A percentile compares a stretch with the other conserved stretches of the same genome.
These are phyloP conservation scores for Metaphire vulgaris DNA, from an alignment of 1,140 invertebrate genomes.

Conservation along the genomic window DNA sequence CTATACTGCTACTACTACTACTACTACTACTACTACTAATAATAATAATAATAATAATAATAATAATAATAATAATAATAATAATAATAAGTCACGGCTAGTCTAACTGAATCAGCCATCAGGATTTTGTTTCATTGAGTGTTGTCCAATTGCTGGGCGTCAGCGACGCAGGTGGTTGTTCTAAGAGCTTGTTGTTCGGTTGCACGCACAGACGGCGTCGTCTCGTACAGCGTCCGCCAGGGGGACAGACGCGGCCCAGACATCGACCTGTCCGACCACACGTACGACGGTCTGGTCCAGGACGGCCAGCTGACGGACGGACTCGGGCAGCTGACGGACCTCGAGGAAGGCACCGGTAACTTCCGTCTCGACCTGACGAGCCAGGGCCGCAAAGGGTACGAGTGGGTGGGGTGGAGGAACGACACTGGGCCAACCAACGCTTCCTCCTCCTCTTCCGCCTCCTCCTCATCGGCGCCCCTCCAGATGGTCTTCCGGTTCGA, in stretches of 20 bases:
- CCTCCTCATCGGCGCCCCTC: slow-evolving; percentile 33
- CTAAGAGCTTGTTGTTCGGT: too few relatives aligned
- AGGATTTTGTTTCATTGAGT: too few relatives aligned
- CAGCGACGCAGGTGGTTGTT: too few relatives aligned
- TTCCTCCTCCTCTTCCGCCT: too few relatives aligned
- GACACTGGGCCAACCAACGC: slow-evolving; percentile 70
- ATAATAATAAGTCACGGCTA: too few relatives aligned
- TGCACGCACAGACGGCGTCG: slow-evolving; percentile 68
- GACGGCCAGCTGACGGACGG: slow-evolving; percentile 60
- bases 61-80: too few relatives aligned
- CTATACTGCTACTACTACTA: too few relatives aligned
- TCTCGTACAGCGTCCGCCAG: slow-evolving; percentile 75
- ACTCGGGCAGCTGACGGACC: slow-evolving; percentile 81
- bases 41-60: too few relatives aligned
- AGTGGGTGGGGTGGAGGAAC: slow-evolving; percentile 74
- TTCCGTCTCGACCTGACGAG: slow-evolving; percentile 66
- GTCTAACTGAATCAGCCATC: too few relatives aligned
- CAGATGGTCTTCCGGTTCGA: slow-evolving; percentile 73
- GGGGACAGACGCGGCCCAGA: slow-evolving; percentile 66
- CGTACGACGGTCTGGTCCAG: slow-evolving; percentile 69
- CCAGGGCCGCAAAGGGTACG: slow-evolving; percentile 61
- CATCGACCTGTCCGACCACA: slow-evolving; percentile 79
- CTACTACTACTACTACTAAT: too few relatives aligned
- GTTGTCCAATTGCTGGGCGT: too few relatives aligned
- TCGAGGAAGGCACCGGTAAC: slow-evolving; percentile 66